Percentiles rank a stretch among this genome's conserved stretches.
phyloP scores from a whole-genome alignment of 2,113 vertebrate genomes.

The Phoenicopterus ruber region DNA sequence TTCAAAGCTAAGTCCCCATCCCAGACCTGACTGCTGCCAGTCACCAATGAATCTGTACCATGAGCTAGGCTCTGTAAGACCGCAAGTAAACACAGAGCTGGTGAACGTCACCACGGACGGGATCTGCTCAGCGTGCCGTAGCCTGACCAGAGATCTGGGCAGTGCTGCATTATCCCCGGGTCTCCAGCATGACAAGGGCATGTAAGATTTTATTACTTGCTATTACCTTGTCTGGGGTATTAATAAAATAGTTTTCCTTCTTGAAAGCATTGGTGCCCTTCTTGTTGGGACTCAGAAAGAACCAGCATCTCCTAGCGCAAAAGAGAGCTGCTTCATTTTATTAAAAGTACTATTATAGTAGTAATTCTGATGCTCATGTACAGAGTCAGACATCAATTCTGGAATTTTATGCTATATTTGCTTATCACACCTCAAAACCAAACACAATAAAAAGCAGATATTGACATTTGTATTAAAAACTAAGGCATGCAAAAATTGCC shows the following conservation, averaged over 20 bases:
- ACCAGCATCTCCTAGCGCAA: neutral
- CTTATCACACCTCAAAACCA: neutral
- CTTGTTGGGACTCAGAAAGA: neutral
- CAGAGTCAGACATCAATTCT: neutral
- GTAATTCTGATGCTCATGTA: neutral
- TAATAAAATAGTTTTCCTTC: neutral
- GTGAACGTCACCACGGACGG: neutral
- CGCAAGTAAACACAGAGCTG: neutral
- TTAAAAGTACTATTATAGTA: neutral
- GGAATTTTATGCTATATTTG: neutral
- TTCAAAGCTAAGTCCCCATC: neutral
- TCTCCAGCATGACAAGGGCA: neutral
- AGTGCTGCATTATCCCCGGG: neutral
- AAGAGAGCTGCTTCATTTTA: neutral
- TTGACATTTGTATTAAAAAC: neutral
- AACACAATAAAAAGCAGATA: neutral
- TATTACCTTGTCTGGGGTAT: neutral
- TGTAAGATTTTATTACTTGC: neutral
- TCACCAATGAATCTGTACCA: neutral
- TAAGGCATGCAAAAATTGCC: neutral
- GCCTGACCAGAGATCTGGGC: neutral
- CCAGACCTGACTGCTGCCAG: neutral
- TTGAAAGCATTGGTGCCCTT: neutral
- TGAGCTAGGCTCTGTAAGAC: neutral
- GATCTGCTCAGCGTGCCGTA: rapidly evolving